These are phyloP conservation scores for Phoenoteleia sp. DNA, from an alignment of 2,888 invertebrate species.

Conservation along the genomic window DNA sequence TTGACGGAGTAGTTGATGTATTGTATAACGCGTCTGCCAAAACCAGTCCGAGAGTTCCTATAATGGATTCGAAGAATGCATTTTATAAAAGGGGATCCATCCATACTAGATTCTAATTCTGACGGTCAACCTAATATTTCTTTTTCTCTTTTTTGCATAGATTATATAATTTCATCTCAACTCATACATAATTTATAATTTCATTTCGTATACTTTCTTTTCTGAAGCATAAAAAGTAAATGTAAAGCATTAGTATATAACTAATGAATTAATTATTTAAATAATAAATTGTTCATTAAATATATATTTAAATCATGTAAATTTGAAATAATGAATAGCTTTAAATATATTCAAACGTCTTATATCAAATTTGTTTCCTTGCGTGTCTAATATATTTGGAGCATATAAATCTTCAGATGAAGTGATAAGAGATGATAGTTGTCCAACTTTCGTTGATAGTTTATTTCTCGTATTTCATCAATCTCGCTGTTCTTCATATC, in stretches of 20 bases:
- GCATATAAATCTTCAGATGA: constrained; percentile 37
- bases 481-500: constrained; percentile 3
- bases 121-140: constrained; percentile 6
- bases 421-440: constrained; percentile 50
- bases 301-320: too few species aligned
- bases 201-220: neutral
- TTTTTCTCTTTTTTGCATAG: constrained; percentile 10
- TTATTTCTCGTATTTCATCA: constrained; percentile 22
- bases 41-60: constrained; percentile 73
- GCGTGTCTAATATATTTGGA: constrained; percentile 13
- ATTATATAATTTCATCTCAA: constrained; percentile 7
- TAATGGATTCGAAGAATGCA: constrained; percentile 73
- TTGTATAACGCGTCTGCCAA: constrained; percentile 58
- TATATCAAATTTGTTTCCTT: neutral
- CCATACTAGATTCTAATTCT: constrained; percentile 7
- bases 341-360: neutral
- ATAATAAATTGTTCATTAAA: too few species aligned
- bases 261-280: too few species aligned
- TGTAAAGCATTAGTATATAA: neutral
- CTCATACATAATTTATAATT: neutral
- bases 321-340: too few species aligned
- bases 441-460: constrained; percentile 28
- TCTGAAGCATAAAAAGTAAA: neutral
- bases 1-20: constrained; percentile 31
- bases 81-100: constrained; percentile 56